Evolutionary conservation across 2,797 vertebrate genomes (phyloP), one percentile per base, ranked within the genome.

Genomic region (Chiroxiphia lanceolata): DNA sequence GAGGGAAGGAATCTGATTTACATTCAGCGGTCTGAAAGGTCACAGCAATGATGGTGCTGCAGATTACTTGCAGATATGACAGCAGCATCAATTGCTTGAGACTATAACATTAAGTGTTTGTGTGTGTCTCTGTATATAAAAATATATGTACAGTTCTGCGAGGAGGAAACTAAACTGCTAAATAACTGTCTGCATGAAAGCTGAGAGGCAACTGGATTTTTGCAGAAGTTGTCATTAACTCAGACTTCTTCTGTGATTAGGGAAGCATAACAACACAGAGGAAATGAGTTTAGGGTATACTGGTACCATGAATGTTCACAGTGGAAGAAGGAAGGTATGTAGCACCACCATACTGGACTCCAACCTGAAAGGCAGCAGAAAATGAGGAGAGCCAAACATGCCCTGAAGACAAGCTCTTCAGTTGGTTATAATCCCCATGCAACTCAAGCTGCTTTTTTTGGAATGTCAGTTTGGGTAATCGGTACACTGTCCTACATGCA

Each of bases 51-150:
- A 95, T 89, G 78, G 78, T 40, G 75, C 81, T 83, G 91, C 76
- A 94, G 93, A 91, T 89, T 83, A 88, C 83, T 44, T 60, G 82
- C 70, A 93, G 71, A 78, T 90, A 89, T 45, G 81, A 90, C 83
- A 95, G 90, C 75, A 83, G 75, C 80, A 60, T 82, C 79, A 91
- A 69, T 59, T 85, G 76, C 44, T 88, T 69, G 65, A 88, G 83
- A 94, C 72, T 44, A 6, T 33, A 89, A 70, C 42, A 79, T 45
- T 60, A 87, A 79, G 64, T 57, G 48, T 61, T 90, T 60, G 29
- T 79, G 34, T 53, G n/a, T 71, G 15, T 54, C 45, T 68, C 48
- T 51, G 14, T 68, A 71, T 53, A 44, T 53, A 81, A 90, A 54
- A 88, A 88, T 50, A n/a, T 2, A 78, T 3, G 16, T 9, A 45